Conservation (phyloP, 2,113 vertebrate species). For the Haemorhous mexicanus region DNA sequence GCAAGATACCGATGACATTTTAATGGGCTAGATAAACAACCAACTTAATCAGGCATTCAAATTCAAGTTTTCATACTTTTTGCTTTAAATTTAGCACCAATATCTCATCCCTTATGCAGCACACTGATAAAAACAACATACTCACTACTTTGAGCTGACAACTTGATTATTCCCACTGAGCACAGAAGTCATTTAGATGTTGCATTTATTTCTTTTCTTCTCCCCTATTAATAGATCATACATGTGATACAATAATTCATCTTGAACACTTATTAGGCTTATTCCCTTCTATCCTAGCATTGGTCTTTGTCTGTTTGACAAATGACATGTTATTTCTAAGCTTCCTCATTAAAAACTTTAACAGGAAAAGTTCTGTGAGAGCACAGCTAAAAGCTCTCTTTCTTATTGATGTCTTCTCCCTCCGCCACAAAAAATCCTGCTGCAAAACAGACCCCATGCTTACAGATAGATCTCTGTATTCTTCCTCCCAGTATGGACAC, state of each 20-base stretch:
- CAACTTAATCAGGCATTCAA: background rate
- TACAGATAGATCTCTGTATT: background rate
- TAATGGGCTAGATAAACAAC: background rate
- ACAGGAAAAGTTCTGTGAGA: background rate
- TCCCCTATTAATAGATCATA: constrained; percentile 14
- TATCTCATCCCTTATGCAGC: background rate
- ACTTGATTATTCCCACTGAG: constrained; percentile 30
- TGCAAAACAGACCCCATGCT: background rate
- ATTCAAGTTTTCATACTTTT: constrained; percentile 17
- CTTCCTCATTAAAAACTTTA: constrained; percentile 13
- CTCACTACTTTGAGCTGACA: constrained; percentile 17
- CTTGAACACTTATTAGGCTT: background rate
- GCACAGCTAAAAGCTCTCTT: background rate
- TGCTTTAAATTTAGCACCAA: constrained; percentile 27
- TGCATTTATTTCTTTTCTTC: constrained; percentile 21
- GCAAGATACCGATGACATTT: background rate
- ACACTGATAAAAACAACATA: constrained; percentile 10
- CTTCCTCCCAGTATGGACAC: background rate
- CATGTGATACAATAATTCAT: background rate
- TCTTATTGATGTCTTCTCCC: background rate
- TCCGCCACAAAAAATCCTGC: background rate
- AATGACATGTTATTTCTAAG: background rate
- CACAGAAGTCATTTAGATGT: background rate
- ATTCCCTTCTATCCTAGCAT: background rate
- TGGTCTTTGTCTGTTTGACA: constrained; percentile 34